phyloP scores from a whole-genome alignment of 2,797 vertebrate species.

The Brotula barbata region DNA sequence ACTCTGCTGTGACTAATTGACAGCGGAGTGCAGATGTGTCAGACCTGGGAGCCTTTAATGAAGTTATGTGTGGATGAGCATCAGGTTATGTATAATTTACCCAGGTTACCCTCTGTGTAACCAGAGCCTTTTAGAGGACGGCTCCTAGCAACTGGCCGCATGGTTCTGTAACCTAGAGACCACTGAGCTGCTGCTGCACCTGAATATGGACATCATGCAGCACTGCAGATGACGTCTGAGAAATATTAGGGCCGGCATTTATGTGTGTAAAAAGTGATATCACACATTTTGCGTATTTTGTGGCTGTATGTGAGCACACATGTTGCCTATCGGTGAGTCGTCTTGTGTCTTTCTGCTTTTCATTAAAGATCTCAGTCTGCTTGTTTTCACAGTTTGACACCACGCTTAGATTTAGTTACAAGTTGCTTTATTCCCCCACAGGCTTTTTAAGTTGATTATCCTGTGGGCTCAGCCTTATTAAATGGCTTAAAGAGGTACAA shows the following conservation, averaged over 20 bases:
- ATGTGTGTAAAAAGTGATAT: neutral
- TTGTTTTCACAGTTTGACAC: constrained; percentile 73
- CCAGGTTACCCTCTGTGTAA: constrained; percentile 68
- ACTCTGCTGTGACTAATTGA: constrained; percentile 65
- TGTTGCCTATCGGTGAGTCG: constrained; percentile 29
- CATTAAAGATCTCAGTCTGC: constrained; percentile 65
- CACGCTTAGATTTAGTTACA: constrained; percentile 65
- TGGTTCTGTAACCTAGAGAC: constrained; percentile 66
- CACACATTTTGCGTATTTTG: neutral
- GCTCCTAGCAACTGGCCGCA: constrained; percentile 66
- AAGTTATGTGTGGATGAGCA: constrained; percentile 61
- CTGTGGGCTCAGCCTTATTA: constrained; percentile 57
- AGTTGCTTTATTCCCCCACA: constrained; percentile 66
- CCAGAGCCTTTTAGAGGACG: constrained; percentile 62
- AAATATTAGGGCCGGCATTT: neutral
- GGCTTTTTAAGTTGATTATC: constrained; percentile 71
- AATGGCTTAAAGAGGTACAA: constrained; percentile 53
- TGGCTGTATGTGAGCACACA: constrained; percentile 33
- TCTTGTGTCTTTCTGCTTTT: constrained; percentile 59
- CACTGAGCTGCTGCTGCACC: constrained; percentile 32
- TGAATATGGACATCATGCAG: constrained; percentile 36
- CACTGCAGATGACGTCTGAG: neutral
- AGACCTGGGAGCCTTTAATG: constrained; percentile 51
- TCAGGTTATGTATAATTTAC: constrained; percentile 81
- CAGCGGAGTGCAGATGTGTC: constrained; percentile 52